Conservation (phyloP, 2,888 invertebrate genomes). For the Alloscopus bannaensis region DNA sequence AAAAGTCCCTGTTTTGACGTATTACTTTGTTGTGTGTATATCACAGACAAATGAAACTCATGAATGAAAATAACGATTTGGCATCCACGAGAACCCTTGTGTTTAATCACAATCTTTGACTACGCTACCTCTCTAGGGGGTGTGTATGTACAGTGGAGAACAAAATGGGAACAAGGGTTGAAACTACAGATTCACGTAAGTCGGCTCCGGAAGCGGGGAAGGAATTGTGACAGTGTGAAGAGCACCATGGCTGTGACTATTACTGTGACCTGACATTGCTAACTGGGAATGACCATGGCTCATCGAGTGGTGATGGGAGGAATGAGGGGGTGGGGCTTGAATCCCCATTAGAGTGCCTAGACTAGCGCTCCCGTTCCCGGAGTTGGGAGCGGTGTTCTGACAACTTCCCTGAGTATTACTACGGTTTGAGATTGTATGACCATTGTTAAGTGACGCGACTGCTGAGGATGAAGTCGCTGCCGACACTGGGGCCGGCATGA, state of each 20-base stretch:
- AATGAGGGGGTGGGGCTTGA: constrained; percentile 52
- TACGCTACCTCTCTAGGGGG: neutral
- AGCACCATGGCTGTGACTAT: constrained; percentile 76
- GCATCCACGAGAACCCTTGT: constrained; percentile 58
- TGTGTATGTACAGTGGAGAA: constrained; percentile 11
- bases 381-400: constrained; percentile 36
- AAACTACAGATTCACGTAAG: constrained; percentile 94
- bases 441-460: constrained; percentile 61
- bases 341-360: constrained; percentile 52
- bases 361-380: constrained; percentile 41
- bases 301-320: constrained; percentile 74
- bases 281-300: constrained; percentile 76
- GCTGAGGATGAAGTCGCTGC: constrained; percentile 50
- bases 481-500: constrained; percentile 55
- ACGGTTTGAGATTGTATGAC: constrained; percentile 50
- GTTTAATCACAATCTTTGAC: neutral
- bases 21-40: constrained; percentile 27
- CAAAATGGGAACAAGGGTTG: neutral
- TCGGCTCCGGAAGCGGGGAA: constrained; percentile 86
- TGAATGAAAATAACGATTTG: constrained; percentile 58
- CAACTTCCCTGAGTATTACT: constrained; percentile 58
- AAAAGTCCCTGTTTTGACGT: neutral
- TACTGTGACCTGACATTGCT: constrained; percentile 76
- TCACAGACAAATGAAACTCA: constrained; percentile 64
- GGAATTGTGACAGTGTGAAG: constrained; percentile 76